These are phyloP conservation scores for Oxygymnocypris stewartii DNA, from an alignment of 2,113 vertebrate species.

Conservation along the genomic window DNA sequence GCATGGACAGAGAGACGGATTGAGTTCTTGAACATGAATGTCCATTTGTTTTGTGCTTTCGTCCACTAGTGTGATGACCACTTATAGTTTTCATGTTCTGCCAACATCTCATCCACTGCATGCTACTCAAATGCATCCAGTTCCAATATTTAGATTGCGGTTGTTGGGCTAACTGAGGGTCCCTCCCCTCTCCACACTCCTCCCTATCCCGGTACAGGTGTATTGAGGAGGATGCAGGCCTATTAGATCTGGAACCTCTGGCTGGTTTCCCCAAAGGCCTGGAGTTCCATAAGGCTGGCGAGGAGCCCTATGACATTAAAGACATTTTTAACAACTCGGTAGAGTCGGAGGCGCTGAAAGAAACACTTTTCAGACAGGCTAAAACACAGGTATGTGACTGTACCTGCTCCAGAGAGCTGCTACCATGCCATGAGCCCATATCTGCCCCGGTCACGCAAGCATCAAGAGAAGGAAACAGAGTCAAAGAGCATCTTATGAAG, in stretches of 20 bases:
- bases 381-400: conserved; percentile 92
- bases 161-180: conserved; percentile 74
- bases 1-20: neutral
- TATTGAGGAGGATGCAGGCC: conserved; percentile 88
- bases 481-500: neutral
- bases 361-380: conserved; percentile 99
- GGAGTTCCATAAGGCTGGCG: conserved; percentile 93
- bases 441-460: neutral
- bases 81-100: conserved; percentile 8
- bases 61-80: neutral
- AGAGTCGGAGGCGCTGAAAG: conserved; percentile 97
- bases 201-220: conserved; percentile 83
- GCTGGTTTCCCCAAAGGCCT: conserved; percentile 95
- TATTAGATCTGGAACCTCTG: conserved; percentile 94
- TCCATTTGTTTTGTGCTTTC: conserved; percentile 25
- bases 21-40: neutral
- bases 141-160: conserved; percentile 8
- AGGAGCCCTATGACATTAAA: conserved; percentile 95
- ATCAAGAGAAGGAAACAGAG: neutral
- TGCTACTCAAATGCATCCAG: conserved; percentile 55
- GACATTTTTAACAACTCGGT: conserved; percentile 96
- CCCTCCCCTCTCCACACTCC: conserved; percentile 64
- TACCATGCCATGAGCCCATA: neutral
- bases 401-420: conserved; percentile 26
- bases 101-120: conserved; percentile 65